Percentiles rank a stretch among this genome's conserved stretches.
Evolutionary conservation across 2,888 invertebrate genomes (phyloP).

Genomic region (Allacma fusca): DNA sequence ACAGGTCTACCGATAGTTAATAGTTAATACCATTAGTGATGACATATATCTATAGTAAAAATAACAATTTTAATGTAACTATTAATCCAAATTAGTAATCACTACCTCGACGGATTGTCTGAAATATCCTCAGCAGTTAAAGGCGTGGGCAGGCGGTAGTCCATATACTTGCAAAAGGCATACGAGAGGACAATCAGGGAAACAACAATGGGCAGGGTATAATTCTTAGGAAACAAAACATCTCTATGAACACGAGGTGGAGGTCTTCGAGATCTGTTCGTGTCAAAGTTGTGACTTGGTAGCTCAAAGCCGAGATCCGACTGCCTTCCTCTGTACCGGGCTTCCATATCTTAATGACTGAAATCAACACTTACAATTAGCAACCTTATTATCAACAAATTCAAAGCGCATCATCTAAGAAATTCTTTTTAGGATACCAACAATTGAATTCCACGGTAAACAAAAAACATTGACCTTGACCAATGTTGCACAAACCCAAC

Average conservation of each 20-base stretch:
- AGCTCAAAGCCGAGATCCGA: slow-evolving; percentile 31
- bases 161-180: slow-evolving; percentile 53
- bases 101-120: slow-evolving; percentile 45
- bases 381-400: too few species aligned
- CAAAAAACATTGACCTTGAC: too few species aligned
- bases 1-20: too few species aligned
- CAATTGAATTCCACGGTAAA: too few species aligned
- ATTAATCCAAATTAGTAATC: too few species aligned
- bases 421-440: too few species aligned
- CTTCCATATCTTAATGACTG: slow-evolving; percentile 39
- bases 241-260: slow-evolving; percentile 11
- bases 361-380: too few species aligned
- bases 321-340: slow-evolving; percentile 35
- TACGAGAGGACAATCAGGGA: slow-evolving; percentile 32
- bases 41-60: too few species aligned
- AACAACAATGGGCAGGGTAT: slow-evolving; percentile 30
- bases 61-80: too few species aligned
- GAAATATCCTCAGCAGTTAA: slow-evolving; percentile 44
- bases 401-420: too few species aligned
- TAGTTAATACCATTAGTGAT: background rate
- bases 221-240: slow-evolving; percentile 28
- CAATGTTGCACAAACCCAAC: too few species aligned
- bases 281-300: slow-evolving; percentile 35
- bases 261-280: background rate
- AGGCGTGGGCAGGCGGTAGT: slow-evolving; percentile 50